These are phyloP conservation scores for Pasiphila rectangulata DNA, from an alignment of 2,888 invertebrate genomes.

Conservation along the genomic window DNA sequence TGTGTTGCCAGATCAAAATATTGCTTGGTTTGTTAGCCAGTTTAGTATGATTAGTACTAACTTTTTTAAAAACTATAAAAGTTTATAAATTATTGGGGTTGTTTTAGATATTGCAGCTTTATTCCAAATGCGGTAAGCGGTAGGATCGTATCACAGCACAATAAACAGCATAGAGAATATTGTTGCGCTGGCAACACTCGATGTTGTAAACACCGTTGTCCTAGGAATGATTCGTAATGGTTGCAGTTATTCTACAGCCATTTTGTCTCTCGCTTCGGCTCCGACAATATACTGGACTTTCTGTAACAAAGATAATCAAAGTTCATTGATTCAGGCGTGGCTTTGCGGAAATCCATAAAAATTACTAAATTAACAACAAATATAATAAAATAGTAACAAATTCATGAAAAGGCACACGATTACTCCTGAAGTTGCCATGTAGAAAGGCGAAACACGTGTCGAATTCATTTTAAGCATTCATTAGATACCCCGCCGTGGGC, in stretches of 20 bases:
- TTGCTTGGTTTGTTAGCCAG: conserved; percentile 22
- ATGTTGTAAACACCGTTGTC: conserved; percentile 56
- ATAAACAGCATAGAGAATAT: conserved; percentile 35
- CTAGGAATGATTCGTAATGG: conserved; percentile 75
- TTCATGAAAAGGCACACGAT: too few relatives aligned
- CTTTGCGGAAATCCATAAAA: too few relatives aligned
- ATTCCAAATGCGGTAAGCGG: conserved; percentile 18
- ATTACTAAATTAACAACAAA: too few relatives aligned
- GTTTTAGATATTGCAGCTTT: conserved; percentile 9
- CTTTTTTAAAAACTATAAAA: conserved; percentile 15
- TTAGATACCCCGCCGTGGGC: too few relatives aligned
- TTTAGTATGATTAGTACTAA: conserved; percentile 24
- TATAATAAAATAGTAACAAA: too few relatives aligned
- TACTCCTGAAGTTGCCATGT: too few relatives aligned
- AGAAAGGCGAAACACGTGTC: too few relatives aligned
- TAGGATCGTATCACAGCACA: conserved; percentile 31
- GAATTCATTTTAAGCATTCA: too few relatives aligned
- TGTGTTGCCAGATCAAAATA: conserved; percentile 45
- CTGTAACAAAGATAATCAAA: conserved; percentile 34
- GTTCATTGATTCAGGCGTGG: neutral
- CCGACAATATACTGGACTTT: conserved; percentile 63
- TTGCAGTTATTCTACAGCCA: conserved; percentile 62
- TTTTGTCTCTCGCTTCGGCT: conserved; percentile 57
- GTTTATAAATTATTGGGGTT: conserved; percentile 7
- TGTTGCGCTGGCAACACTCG: conserved; percentile 54